A percentile compares a stretch with the other conserved stretches of the same genome.
These are phyloP conservation scores for Rhopalosiphum maidis DNA, from an alignment of 1,140 invertebrate genomes.

Conservation along the genomic window DNA sequence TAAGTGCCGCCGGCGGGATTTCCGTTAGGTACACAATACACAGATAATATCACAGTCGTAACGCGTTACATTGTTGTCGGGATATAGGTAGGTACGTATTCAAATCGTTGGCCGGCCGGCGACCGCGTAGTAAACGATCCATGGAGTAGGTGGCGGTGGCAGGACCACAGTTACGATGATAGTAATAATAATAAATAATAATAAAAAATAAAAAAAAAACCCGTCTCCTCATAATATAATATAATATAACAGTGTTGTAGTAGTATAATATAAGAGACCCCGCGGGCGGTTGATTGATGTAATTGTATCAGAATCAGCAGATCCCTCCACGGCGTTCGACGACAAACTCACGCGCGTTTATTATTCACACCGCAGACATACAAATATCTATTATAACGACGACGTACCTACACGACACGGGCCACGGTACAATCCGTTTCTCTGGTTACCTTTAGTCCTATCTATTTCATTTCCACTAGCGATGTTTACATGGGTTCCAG, in stretches of 20 bases:
- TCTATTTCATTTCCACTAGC: neutral
- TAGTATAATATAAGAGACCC: slow-evolving; percentile 18
- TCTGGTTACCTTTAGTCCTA: neutral
- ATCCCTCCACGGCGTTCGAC: neutral
- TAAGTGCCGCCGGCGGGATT: neutral
- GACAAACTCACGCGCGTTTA: neutral
- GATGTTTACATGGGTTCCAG: neutral
- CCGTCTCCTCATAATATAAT: neutral
- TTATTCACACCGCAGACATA: neutral
- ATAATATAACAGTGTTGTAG: neutral
- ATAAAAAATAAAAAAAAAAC: slow-evolving; percentile 27
- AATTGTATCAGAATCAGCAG: slow-evolving; percentile 40
- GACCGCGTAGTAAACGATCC: neutral
- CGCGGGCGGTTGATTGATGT: slow-evolving; percentile 36
- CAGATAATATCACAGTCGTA: neutral
- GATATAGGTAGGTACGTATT: neutral
- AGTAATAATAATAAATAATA: slow-evolving; percentile 15
- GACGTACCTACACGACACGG: neutral
- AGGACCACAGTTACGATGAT: neutral
- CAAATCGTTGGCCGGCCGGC: neutral
- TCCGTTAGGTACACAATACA: neutral
- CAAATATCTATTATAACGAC: no score
- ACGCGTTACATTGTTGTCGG: neutral
- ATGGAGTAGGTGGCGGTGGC: neutral
- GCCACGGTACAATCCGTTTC: neutral